Evolutionary conservation across 1,140 invertebrate species (phyloP), one percentile per base, ranked within the genome.

Genomic region (Saxidomus purpurata): DNA sequence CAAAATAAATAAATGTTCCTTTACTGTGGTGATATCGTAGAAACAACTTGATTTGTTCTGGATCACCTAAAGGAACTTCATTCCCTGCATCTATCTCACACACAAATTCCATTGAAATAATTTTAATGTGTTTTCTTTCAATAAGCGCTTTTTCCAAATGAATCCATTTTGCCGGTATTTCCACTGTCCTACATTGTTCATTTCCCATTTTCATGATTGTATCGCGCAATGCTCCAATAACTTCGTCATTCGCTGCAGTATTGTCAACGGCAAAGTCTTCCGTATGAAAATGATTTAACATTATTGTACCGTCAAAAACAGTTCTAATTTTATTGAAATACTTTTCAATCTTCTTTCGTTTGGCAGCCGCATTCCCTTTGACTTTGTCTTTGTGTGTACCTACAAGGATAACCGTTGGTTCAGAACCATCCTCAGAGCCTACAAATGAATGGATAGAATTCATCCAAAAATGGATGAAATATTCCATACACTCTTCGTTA

Each of bases 1-100:
- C 86, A 71, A 88, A 80, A 43, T 88, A 88, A 19, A 81, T 71
- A 19, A 81, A 34, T 19, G 71, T 79, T 13, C 86, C 86, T 34
- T 80, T 63, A 9, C 19, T 38, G 52, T 88, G 74, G 22, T 88
- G 86, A 43, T 80, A 88, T 22, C 71, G 43, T 28, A 34, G 43
- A 34, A 89, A 89, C 25, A 89, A n/a, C 25, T 89, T 61, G 3
- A 89, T 49, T 63, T 80, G 59, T 31, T 79, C 74, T 17, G 67
- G 17, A 36, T 67, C 71, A 15, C 31, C 59, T 1, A 89, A 52
- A 49, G 81, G 88, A 49, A 69, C 19, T 59, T 52, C 88, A 40
- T 36, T 71, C 28, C 17, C 34, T 1, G 4, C 43, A 17, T 77
- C 74, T 11, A 77, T 49, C 19, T 6, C 40, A 0, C 28, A 9